phyloP scores from a whole-genome alignment of 2,797 vertebrate species.

The Toxotes lorentzi region DNA sequence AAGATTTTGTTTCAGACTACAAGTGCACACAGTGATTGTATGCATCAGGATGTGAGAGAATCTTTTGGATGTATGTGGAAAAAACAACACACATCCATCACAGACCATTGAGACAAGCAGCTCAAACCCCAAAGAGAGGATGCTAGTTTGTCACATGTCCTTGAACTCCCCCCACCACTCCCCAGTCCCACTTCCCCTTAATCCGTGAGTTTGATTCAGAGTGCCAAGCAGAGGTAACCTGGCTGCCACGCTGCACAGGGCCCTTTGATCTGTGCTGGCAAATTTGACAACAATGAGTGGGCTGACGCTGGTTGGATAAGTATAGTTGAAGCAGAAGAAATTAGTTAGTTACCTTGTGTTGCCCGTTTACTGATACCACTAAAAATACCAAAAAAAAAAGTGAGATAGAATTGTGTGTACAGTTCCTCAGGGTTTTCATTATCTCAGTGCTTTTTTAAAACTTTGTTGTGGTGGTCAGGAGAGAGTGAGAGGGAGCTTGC shows the following conservation, averaged over 20 bases:
- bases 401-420: conserved; percentile 19
- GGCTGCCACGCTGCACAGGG: conserved; percentile 55
- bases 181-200: conserved; percentile 46
- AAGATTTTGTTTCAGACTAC: conserved; percentile 83
- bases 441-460: conserved; percentile 3
- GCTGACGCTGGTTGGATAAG: conserved; percentile 63
- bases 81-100: conserved; percentile 19
- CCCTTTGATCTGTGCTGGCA: conserved; percentile 71
- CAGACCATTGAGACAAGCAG: conserved; percentile 46
- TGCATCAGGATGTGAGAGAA: conserved; percentile 53
- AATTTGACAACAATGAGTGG: conserved; percentile 68
- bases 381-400: conserved; percentile 26
- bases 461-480: conserved; percentile 50
- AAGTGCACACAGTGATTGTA: conserved; percentile 69
- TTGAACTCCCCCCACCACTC: conserved; percentile 17
- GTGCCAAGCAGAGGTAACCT: conserved; percentile 71
- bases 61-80: conserved; percentile 42
- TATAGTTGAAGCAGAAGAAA: conserved; percentile 59
- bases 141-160: conserved; percentile 42
- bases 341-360: conserved; percentile 42
- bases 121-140: conserved; percentile 46
- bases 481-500: conserved; percentile 31
- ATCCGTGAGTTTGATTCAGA: conserved; percentile 73
- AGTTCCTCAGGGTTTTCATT: conserved; percentile 32
- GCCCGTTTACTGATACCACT: conserved; percentile 26